Base-by-base conservation (phyloP, 2,797 vertebrate species). In the Ciconia nigra region DNA sequence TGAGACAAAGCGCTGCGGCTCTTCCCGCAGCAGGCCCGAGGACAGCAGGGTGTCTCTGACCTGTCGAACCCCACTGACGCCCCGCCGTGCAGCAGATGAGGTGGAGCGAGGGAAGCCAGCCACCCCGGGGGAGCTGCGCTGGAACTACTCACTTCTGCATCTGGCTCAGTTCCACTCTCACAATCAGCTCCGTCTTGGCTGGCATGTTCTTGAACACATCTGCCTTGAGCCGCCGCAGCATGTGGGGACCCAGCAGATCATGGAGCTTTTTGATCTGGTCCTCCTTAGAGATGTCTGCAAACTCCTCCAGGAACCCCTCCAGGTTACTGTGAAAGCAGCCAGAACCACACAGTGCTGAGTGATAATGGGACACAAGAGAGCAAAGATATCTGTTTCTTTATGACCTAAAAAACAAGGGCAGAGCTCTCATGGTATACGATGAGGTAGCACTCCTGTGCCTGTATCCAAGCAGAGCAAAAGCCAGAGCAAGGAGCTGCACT, bases 201-300 rank as follows among this genome's bases (percentile, higher is more conserved):
- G 99, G 99, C 99, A 99, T 99, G 98, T 99, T 99, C 98, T 99
- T 99, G 96, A 99, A 99, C 29, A 99, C 99, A 0, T 99, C 99
- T 0, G 98, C 99, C 97, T 99, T 99, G 93, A 99, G 98, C 84
- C 99, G 98, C 57, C 99, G 96, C 61, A 99, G 98, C 99, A 99
- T 99, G 98, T 99, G 99, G 4, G 99, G 99, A 41, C 99, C 99
- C 67, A 99, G 98, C 82, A 99, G 98, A 94, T 99, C 99, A 0
- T 99, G 99, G 19, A 99, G 98, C 96, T 99, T 99, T 95, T 99
- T 99, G 97, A 99, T 99, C 98, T 99, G 99, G 97, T 99, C 99
- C 93, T 99, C 99, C 97, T 99, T 99, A 29, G 99, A 99, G 97
- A 99, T 99, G 95, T 99, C 99, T 0, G 99, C 99, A 97, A 99